A percentile compares a stretch with the other conserved stretches of the same genome.
phyloP scores from a whole-genome alignment of 2,888 invertebrate species.

The Clostera curtula region DNA sequence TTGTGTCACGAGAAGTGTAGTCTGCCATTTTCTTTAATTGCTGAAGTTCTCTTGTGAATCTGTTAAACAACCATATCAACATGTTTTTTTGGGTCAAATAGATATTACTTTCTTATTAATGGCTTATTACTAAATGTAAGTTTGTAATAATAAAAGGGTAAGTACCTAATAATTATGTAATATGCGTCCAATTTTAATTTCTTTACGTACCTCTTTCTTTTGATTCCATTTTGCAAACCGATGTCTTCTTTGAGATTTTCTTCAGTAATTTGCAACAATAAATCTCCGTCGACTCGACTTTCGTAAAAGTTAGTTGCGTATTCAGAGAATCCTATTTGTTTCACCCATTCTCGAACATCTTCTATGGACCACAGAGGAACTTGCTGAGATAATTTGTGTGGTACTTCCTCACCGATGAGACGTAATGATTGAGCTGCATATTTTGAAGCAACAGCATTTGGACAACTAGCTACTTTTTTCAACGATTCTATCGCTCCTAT shows the following conservation, averaged over 20 bases:
- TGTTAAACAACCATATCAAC: slow-evolving; percentile 36
- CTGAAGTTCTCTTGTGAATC: slow-evolving; percentile 94
- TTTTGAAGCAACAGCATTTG: slow-evolving; percentile 97
- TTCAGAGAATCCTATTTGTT: slow-evolving; percentile 95
- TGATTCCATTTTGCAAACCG: slow-evolving; percentile 93
- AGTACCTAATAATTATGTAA: no score
- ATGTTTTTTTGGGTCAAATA: background rate
- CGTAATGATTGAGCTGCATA: slow-evolving; percentile 95
- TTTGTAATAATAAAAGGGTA: no score
- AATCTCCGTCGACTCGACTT: slow-evolving; percentile 97
- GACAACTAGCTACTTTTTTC: slow-evolving; percentile 97
- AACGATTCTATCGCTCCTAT: slow-evolving; percentile 96
- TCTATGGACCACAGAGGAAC: slow-evolving; percentile 98
- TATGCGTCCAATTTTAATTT: background rate
- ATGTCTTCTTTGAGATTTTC: slow-evolving; percentile 95
- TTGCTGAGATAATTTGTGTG: slow-evolving; percentile 97
- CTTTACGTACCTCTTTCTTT: slow-evolving; percentile 82
- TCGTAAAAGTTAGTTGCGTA: slow-evolving; percentile 89
- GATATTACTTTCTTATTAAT: no score
- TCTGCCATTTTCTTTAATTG: slow-evolving; percentile 97
- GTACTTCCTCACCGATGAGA: slow-evolving; percentile 96
- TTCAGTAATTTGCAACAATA: slow-evolving; percentile 92
- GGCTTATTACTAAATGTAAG: no score
- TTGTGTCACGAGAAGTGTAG: slow-evolving; percentile 94
- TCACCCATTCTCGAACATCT: slow-evolving; percentile 98